Percentiles rank a stretch among this genome's conserved stretches.
phyloP scores from a whole-genome alignment of 2,797 vertebrate species.

The Brotula barbata region DNA sequence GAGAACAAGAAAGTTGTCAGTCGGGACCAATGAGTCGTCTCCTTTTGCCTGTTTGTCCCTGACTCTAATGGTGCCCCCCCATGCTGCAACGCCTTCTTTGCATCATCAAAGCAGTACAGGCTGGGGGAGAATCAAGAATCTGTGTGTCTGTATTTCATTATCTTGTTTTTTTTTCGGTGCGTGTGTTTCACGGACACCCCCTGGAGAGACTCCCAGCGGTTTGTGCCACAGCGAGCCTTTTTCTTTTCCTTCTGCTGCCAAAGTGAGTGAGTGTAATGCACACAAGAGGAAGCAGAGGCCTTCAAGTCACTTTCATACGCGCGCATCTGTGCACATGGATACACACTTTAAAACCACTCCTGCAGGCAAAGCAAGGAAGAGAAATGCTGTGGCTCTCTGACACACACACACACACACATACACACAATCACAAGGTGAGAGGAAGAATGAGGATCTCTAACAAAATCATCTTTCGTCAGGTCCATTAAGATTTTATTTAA shows the following conservation, averaged over 20 bases:
- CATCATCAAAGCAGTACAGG: constrained; percentile 66
- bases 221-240: constrained; percentile 55
- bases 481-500: background rate
- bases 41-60: constrained; percentile 64
- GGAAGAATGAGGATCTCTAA: no score
- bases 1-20: constrained; percentile 61
- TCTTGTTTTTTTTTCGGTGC: background rate
- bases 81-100: constrained; percentile 68
- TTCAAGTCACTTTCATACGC: constrained; percentile 46
- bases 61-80: constrained; percentile 71
- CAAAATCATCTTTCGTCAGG: no score
- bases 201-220: constrained; percentile 62
- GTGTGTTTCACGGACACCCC: constrained; percentile 51
- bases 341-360: constrained; percentile 37
- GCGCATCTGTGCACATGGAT: constrained; percentile 7
- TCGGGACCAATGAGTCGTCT: constrained; percentile 71
- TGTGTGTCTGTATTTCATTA: constrained; percentile 6
- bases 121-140: constrained; percentile 23
- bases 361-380: constrained; percentile 25
- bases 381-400: constrained; percentile 18
- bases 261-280: constrained; percentile 65
- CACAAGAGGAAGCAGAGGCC: constrained; percentile 64
- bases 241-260: constrained; percentile 56
- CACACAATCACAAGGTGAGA: background rate
- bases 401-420: constrained; percentile 1